Base-by-base conservation (phyloP, 1,140 invertebrate genomes). In the Drosophila baimaii region DNA sequence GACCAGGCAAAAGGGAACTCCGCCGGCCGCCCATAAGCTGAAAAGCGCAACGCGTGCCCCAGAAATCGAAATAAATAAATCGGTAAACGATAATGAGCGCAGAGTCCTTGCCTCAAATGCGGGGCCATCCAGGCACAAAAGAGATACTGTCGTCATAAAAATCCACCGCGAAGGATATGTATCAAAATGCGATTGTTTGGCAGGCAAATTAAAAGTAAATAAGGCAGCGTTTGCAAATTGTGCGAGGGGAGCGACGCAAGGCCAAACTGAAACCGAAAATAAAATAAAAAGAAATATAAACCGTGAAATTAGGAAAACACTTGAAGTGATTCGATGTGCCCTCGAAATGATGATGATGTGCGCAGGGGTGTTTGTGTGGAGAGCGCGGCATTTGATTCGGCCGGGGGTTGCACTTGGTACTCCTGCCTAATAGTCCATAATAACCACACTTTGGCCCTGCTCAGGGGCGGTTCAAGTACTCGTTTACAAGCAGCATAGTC, bases 191-290 rank as follows among this genome's bases (percentile, higher is more conserved):
- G 61, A 33, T 43, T 85, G 66, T 88, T 88, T 88, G 69, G 79
- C 75, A 70, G 79, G 83, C 83, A 88, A 88, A 88, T 88, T 82
- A 88, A 89, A 89, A 88, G 83, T 88, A 88, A 88, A 88, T 89
- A 88, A 88, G 83, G 80, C 79, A 83, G 63, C 35, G 46, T 52
- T 58, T 29, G 54, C 62, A 58, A 78, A 78, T 51, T 51, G 37
- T 43, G 10, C 12, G 46, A 17, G 55, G 23, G 39, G 27, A 33
- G 35, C 17, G 23, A 10, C 23, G 12, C 27, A 13, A 25, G 8
- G 21, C 13, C 12, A 51, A 65, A 37, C 27, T 9, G 15, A 62
- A 58, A 64, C 29, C 15, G 49, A 47, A 69, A 54, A 72, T 23
- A 76, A 73, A 59, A 79, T 72, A 72, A 71, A 61, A 79, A 81